Evolutionary conservation across 23 tunicate species (phyloP).

Genomic region (Corella eumyota): DNA sequence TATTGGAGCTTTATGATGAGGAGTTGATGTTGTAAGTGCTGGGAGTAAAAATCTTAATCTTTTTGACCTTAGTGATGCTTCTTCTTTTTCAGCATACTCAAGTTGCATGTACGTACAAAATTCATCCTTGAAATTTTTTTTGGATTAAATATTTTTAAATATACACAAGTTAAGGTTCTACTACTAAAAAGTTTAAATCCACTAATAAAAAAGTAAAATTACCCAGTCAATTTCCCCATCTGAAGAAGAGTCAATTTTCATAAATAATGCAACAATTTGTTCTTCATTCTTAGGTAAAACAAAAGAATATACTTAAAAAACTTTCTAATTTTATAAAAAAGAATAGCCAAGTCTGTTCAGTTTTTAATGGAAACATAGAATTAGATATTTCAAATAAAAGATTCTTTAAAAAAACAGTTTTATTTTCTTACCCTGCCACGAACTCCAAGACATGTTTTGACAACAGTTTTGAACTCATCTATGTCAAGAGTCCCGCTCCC

Average conservation of each 20-base stretch:
- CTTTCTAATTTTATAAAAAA: too few relatives aligned
- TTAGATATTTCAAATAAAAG: too few relatives aligned
- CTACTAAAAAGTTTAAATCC: background rate
- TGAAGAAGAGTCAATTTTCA: conserved; percentile 95
- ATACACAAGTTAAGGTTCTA: background rate
- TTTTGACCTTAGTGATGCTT: conserved; percentile 45
- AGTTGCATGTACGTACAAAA: conserved; percentile 99
- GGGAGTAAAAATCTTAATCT: conserved; percentile 56
- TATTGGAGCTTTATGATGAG: conserved; percentile 82
- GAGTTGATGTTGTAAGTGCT: conserved; percentile 22
- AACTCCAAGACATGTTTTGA: conserved; percentile 54
- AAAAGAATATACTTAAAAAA: background rate
- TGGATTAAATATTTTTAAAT: background rate
- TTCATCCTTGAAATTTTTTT: too few relatives aligned
- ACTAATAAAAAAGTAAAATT: background rate
- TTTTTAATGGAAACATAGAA: too few relatives aligned
- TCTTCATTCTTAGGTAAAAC: conserved; percentile 47
- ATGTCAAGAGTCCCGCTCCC: conserved; percentile 86
- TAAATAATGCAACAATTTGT: conserved; percentile 82
- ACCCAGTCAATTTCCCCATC: conserved; percentile 99
- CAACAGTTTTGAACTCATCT: conserved; percentile 80
- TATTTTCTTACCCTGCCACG: conserved; percentile 32
- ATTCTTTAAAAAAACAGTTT: background rate
- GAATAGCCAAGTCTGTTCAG: too few relatives aligned
- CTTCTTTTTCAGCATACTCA: conserved; percentile 97